Evolutionary conservation across 2,888 invertebrate species (phyloP), one percentile per base, ranked within the genome.

Genomic region (Clunio marinus): DNA sequence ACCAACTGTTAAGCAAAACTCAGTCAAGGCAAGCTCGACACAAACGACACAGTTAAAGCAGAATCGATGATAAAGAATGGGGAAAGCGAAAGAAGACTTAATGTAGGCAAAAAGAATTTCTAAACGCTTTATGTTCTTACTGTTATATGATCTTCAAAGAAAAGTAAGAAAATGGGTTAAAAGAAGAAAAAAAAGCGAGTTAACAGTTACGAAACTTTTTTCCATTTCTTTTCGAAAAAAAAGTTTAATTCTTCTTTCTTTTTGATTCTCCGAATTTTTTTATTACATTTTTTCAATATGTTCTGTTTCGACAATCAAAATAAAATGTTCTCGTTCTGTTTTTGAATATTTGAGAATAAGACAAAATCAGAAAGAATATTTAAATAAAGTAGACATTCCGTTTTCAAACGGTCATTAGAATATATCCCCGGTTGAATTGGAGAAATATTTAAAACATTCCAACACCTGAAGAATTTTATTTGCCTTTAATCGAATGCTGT

Each of bases 131-230:
- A 45, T 63, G 63, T 63, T 46, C 63, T 46, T 63, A 46, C 45
- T 45, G 63, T 63, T 63, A 63, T 63, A 27, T 15, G 32, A 60
- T 24, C 25, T 37, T 37, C 37, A 63, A 63, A 37, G 22, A 63
- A 63, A 63, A 46, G 37, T 63, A 63, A 63, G 63, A 25, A 63
- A 63, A 63, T 63, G 46, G 63, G 63, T 63, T 63, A 57, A 8
- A n/a, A 57, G 27, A 24, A 15, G 24, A 63, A 63, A 45, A n/a
- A 25, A 46, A 20, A 60, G 32, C 37, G 32, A 60, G 17, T 46
- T 63, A 63, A 63, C 63, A 46, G 25, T 60, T 60, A 59, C 8
- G 59, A 20, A 32, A 41, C 27, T 45, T 63, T 60, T 60, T 28
- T 17, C 37, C 15, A n/a, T 3, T 62, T 62, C 24, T 41, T 62